Conservation (phyloP, 2,888 invertebrate genomes). For the Ellobium chinense region DNA sequence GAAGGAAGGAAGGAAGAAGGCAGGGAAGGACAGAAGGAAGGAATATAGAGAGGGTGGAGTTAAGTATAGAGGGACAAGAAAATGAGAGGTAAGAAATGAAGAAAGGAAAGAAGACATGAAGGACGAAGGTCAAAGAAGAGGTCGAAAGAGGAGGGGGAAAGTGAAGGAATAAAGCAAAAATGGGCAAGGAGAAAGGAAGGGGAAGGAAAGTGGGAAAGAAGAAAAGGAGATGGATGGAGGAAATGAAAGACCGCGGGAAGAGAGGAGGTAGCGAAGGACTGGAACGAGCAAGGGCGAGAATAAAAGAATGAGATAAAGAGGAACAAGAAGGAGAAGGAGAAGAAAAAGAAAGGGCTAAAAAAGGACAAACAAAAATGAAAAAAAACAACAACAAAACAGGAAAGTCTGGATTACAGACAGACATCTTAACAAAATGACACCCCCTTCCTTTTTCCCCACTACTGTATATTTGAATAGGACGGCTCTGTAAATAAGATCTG, state of each 20-base stretch:
- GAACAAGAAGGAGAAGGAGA: background rate
- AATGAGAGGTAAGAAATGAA: background rate
- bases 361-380: background rate
- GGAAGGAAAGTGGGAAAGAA: background rate
- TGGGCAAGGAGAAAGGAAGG: background rate
- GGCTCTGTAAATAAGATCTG: too few relatives aligned
- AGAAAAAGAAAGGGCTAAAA: background rate
- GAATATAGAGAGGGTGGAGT: background rate
- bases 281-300: too few relatives aligned
- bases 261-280: too few relatives aligned
- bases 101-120: background rate
- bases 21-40: background rate
- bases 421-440: too few relatives aligned
- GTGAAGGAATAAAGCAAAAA: background rate
- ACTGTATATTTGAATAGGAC: too few relatives aligned
- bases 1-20: background rate
- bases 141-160: background rate
- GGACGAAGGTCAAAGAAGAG: background rate
- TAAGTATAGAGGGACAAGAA: background rate
- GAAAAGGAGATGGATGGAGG: background rate
- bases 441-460: too few relatives aligned
- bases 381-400: background rate
- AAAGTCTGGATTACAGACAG: too few relatives aligned
- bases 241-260: background rate
- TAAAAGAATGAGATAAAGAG: conserved; percentile 1